Evolutionary conservation across 2,113 vertebrate genomes (phyloP).

Genomic region (Microcebus jonahi): DNA sequence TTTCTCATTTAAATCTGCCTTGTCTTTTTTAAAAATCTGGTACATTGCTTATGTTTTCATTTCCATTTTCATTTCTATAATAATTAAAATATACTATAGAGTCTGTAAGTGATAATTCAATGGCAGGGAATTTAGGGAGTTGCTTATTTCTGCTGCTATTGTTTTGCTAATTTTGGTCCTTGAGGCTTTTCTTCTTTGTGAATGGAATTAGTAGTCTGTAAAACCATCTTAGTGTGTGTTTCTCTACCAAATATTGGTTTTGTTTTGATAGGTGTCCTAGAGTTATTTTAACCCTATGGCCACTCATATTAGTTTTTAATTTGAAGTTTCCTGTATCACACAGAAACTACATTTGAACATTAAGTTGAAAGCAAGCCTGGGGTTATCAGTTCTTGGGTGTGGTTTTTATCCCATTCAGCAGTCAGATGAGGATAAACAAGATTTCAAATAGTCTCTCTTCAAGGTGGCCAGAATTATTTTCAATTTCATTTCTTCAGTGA

Average conservation of each 20-base stretch:
- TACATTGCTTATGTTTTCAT: background rate
- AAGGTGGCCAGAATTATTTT: background rate
- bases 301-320: background rate
- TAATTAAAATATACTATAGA: background rate
- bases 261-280: background rate
- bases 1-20: background rate
- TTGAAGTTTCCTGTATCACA: background rate
- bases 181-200: background rate
- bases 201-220: background rate
- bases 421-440: background rate
- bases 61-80: background rate
- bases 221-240: background rate
- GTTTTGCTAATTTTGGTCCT: no score
- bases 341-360: background rate
- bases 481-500: background rate
- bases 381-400: background rate
- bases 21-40: background rate
- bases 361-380: background rate
- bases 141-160: background rate
- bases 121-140: background rate
- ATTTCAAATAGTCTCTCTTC: background rate
- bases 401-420: background rate
- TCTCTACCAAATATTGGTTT: background rate
- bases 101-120: background rate
- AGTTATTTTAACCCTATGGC: background rate